phyloP scores from a whole-genome alignment of 2,797 vertebrate genomes.

The Erithacus rubecula region DNA sequence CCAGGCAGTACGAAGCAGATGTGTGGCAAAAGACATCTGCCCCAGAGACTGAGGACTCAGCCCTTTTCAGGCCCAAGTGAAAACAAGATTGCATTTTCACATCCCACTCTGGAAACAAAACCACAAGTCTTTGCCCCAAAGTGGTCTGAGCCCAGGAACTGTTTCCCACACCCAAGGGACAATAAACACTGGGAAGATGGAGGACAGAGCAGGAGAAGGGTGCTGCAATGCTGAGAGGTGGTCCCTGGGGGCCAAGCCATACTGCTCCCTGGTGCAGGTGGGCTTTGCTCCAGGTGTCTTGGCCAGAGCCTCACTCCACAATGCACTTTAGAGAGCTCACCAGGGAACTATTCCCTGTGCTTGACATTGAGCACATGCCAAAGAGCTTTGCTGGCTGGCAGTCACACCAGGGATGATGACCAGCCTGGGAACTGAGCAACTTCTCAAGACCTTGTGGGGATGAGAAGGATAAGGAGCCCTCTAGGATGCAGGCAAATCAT shows the following conservation, averaged over 20 bases:
- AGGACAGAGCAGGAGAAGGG: neutral
- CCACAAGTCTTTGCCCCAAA: neutral
- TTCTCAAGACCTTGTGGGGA: neutral
- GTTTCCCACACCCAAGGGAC: neutral
- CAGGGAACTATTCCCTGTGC: neutral
- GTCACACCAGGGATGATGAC: neutral
- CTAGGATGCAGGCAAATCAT: neutral
- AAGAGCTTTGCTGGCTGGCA: neutral
- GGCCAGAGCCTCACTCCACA: neutral
- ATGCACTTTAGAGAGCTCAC: neutral
- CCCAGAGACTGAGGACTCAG: neutral
- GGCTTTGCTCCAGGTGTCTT: neutral
- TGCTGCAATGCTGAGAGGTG: neutral
- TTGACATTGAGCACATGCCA: neutral
- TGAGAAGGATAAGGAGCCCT: neutral
- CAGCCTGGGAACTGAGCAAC: neutral
- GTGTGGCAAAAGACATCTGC: rapidly evolving
- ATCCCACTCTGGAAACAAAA: neutral
- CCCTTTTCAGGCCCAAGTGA: neutral
- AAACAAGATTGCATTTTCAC: neutral
- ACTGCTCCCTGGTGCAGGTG: neutral
- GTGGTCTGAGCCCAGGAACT: neutral
- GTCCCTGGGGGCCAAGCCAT: neutral
- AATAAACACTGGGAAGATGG: neutral
- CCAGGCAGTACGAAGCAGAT: rapidly evolving